Base-by-base conservation (phyloP, 2,888 invertebrate species). In the Shargacucullia verbasci region DNA sequence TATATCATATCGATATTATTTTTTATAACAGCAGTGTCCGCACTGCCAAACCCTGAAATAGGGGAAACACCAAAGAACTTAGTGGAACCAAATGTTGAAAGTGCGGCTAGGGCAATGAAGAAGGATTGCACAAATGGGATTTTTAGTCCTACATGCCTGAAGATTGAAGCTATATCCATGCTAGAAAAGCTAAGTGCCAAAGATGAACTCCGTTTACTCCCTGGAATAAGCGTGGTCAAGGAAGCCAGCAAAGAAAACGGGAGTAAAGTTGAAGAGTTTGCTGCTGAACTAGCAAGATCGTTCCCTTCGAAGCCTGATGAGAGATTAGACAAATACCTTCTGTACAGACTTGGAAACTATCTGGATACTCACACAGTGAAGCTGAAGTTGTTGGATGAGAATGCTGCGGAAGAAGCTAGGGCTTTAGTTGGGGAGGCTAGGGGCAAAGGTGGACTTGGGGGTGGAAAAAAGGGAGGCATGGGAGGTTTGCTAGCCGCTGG, bases 241-340 rank as follows among this genome's bases (percentile, higher is more conserved):
- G 96, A 97, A 81, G 86, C 90, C 20, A 74, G 56, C 1, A 81
- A 82, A 9, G 91, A 89, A 48, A 94, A 91, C 59, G 95, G 94
- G 12, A 93, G 95, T 27, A 95, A 95, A 44, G 94, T 96, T 1
- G 96, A 97, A 68, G 95, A 97, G 38, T 96, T 97, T 67, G 96
- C 96, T 0, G 95, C 91, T 73, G 97, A 97, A 81, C 86, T 97
- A 3, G 97, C 97, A 0, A 95, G 97, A 60, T 96, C 96, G 41
- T 96, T 97, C 79, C 97, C 97, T 0, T 96, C 96, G 41, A 97
- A 97, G 80, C 96, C 97, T 10, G 96, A 97, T 76, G 96, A 96
- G 46, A 94, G 97, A 31, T 86, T 98, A 47, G 97, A 97, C 81
- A 97, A 96, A 38, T 97, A 96, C 76, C 91, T 98, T 31, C 79